Base-by-base conservation (phyloP, 2,888 invertebrate species). In the Hydroisotoma schaefferi region DNA sequence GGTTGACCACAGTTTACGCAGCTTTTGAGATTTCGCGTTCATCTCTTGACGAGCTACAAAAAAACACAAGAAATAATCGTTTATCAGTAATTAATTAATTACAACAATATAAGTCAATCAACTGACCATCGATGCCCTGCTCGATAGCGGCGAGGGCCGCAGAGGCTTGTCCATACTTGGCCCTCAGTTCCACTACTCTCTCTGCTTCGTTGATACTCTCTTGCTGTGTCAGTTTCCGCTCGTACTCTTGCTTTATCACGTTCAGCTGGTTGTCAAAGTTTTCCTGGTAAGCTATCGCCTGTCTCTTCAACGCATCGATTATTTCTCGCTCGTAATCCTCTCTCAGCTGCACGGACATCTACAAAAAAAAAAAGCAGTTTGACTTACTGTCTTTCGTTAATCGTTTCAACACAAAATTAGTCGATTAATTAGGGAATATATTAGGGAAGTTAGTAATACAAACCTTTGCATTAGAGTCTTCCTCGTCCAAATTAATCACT, bases 121-220 rank as follows among this genome's bases (percentile, higher is more conserved):
- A n/a, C 28, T 47, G 33, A 70, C 70, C 67, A 57, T 65, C 61
- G 8, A 70, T 55, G 15, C 66, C 65, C 40, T 59, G 18, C 52
- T 68, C 65, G 59, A 70, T 70, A 3, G 68, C 68, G 12, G 64
- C 62, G 6, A 70, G 47, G 2, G 70, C 63, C 1, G 67, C 59
- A 8, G 66, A 63, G 3, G 68, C 70, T 53, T 67, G 58, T 15
- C 51, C 61, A 40, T 70, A 70, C 38, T 68, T 70, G 1, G 61
- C 61, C 38, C 62, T 38, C 15, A 70, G 54, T 28, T 70, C 70
- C 2, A 68, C 70, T 18, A 68, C 43, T 15, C 65, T 61, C 28
- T 70, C 67, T 6, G 68, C 63, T 29, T 68, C 68, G 3, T 57
- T 48, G 23, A 68, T 53, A 12, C 63, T 55, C 27, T 54, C 38